These are phyloP conservation scores for Coleophora deauratella DNA, from an alignment of 2,888 invertebrate species.

Conservation along the genomic window DNA sequence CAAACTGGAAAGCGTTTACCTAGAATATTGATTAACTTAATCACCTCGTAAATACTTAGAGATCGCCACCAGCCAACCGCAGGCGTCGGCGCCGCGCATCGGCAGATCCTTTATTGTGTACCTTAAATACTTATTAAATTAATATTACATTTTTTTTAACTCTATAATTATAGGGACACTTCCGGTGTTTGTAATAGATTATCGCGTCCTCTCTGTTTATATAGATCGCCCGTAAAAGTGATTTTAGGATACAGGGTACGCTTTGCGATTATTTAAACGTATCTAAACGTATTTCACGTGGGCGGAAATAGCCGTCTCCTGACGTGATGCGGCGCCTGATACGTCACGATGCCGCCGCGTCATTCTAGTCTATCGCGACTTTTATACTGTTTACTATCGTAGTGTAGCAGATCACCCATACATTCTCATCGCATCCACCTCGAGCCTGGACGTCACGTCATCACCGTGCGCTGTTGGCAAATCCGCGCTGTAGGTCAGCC, in stretches of 20 bases:
- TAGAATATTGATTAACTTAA: conserved; percentile 59
- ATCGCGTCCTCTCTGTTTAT: conserved; percentile 68
- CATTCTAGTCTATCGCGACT: conserved; percentile 62
- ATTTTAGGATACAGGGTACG: conserved; percentile 96
- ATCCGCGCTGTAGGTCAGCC: too few relatives aligned
- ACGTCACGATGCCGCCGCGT: conserved; percentile 38
- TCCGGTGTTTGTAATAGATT: conserved; percentile 62
- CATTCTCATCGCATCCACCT: conserved; percentile 29
- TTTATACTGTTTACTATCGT: conserved; percentile 64
- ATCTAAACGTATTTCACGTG: conserved; percentile 73
- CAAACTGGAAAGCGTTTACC: conserved; percentile 67
- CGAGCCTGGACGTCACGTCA: too few relatives aligned
- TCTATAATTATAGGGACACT: conserved; percentile 45
- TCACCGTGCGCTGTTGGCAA: too few relatives aligned
- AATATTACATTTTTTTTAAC: conserved; percentile 45
- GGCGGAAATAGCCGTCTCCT: conserved; percentile 56
- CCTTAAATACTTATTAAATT: conserved; percentile 56
- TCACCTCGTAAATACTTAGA: conserved; percentile 53
- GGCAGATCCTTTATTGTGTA: conserved; percentile 51
- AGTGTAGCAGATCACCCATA: conserved; percentile 42
- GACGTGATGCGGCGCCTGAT: conserved; percentile 39
- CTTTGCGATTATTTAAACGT: conserved; percentile 92
- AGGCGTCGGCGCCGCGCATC: conserved; percentile 27
- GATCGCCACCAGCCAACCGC: conserved; percentile 37
- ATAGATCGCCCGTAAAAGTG: conserved; percentile 79